Base-by-base conservation (phyloP, 2,888 invertebrate genomes). In the Serrognathus titanus region DNA sequence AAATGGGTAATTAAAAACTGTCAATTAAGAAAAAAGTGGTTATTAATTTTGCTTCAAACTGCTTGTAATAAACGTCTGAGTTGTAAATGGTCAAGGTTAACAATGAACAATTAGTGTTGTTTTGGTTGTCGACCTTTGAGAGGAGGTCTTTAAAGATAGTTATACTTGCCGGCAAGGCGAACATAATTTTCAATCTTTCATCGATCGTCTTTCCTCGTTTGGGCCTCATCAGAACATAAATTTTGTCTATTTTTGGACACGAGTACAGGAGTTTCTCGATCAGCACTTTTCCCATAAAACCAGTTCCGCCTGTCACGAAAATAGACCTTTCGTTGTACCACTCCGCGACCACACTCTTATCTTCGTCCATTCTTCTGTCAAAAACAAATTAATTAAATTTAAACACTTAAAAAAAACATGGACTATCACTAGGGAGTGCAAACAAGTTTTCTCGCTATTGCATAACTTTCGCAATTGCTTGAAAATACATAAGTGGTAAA, bases 231-330 rank as follows among this genome's bases (percentile, higher is more conserved):
- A 88, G 76, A 37, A 86, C 83, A 71, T 85, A 87, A 51, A 88
- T 78, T 65, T 82, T 81, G 39, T 82, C 83, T 4, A 88, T 71
- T 24, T 84, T 85, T 0, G 84, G 82, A 57, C 87, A 85, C 59
- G 84, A 82, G 71, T 85, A 86, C 8, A 88, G 78, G 5, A 88
- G 74, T 70, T 88, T 87, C 75, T 88, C 88, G 48, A 88, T 77
- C 52, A 88, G 75, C 5, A 77, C 75, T 64, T 75, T 76, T 12
- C 77, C 77, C 76, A 77, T 76, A 54, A 76, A 71, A 2, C 77
- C 77, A 10, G 73, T 71, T 4, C 71, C 75, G 4, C 76, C 77
- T 1, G 76, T 76, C 31, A 76, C 66, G 52, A 76, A 72, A 8
- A 76, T 61, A 8, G 69, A 66, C 52, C 67, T 66, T 12, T 70